Base-by-base conservation (phyloP, 2,797 vertebrate species). In the Muraenolepis orangiensis region DNA sequence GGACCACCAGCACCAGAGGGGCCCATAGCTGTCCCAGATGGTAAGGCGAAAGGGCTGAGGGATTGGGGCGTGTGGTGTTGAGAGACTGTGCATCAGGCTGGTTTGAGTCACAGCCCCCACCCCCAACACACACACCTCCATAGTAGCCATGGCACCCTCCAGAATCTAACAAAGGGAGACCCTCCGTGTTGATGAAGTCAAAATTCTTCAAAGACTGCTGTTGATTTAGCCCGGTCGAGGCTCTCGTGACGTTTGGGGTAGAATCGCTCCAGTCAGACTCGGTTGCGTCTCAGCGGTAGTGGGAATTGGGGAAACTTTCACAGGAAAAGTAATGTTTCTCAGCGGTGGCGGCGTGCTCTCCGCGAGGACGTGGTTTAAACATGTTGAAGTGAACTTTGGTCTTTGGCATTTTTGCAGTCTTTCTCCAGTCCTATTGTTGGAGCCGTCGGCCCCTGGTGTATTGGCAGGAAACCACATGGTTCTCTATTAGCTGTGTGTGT, bases 31-130 rank as follows among this genome's bases (percentile, higher is more conserved):
- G 82, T 91, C 79, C 91, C 91, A 72, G 92, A 93, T 83, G 93
- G 93, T 93, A 91, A 93, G 92, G 79, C 92, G 93, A 93, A 91
- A 93, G 92, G 79, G 80, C 23, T 78, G 72, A 78, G 23, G 72
- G 73, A 26, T 26, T 13, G 34, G 23, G 34, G n/a, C 29, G 74
- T n/a, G 13, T 42, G 20, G 77, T 71, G 46, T 30, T 80, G 72
- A 74, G 31, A 76, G 28, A 69, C 18, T 42, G 66, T 14, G 28
- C 13, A 31, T 73, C 26, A 42, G 70, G 23, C 10, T 32, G 29
- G 18, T 30, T 28, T 36, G 36, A 6, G 73, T 79, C 51, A 68
- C 40, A 30, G 16, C 29, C 13, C 72, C 70, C 61, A 32, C 69
- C 20, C 66, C 38, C 74, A 8, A 16, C 28, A 31, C 70, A 7